phyloP scores from a whole-genome alignment of 2,113 vertebrate species.

The Protobothrops flavoviridis region DNA sequence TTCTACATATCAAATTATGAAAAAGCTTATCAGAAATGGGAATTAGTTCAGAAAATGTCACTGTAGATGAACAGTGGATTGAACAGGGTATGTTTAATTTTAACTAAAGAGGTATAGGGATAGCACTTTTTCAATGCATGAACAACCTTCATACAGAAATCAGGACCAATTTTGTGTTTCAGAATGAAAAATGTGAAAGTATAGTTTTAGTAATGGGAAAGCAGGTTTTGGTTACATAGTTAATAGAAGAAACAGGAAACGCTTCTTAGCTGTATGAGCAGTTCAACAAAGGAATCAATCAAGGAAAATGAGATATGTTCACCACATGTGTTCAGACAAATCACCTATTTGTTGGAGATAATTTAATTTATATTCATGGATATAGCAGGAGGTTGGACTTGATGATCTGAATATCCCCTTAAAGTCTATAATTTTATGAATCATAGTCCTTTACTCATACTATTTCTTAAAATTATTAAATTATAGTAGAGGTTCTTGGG shows the following conservation, averaged over 20 bases:
- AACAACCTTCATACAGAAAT: not conserved
- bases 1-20: too few species aligned
- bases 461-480: not conserved
- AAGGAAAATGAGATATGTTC: not conserved
- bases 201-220: not conserved
- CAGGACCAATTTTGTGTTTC: not conserved
- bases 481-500: not conserved
- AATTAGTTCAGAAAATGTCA: too few species aligned
- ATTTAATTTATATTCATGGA: not conserved
- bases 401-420: not conserved
- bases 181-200: not conserved
- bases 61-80: too few species aligned
- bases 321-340: not conserved
- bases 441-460: not conserved
- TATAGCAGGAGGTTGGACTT: not conserved
- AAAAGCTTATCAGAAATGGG: too few species aligned
- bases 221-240: not conserved
- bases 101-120: too few species aligned
- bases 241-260: not conserved
- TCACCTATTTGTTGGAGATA: not conserved
- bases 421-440: not conserved
- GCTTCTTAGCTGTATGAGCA: too few species aligned
- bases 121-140: too few species aligned
- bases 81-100: too few species aligned
- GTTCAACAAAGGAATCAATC: not conserved